phyloP scores from a whole-genome alignment of 2,888 invertebrate species.

The Lithophane leautieri region DNA sequence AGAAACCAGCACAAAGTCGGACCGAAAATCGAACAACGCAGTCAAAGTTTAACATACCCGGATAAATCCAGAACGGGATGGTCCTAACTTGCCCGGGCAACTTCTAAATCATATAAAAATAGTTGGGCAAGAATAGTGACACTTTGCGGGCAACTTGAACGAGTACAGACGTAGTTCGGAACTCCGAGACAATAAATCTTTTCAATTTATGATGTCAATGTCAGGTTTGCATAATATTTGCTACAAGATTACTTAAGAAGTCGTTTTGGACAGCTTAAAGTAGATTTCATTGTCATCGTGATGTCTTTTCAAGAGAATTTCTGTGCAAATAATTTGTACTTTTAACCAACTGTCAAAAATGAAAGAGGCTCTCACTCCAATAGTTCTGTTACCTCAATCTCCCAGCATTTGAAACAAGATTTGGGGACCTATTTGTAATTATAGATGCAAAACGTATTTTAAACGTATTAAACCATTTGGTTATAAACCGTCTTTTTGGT shows the following conservation, averaged over 20 bases:
- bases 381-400: too few relatives aligned
- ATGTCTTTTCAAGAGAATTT: neutral
- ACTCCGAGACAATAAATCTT: constrained; percentile 33
- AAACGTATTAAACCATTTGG: too few relatives aligned
- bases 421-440: too few relatives aligned
- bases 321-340: neutral
- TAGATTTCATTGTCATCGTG: neutral
- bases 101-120: constrained; percentile 69
- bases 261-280: neutral
- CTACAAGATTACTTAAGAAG: constrained; percentile 4
- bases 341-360: neutral
- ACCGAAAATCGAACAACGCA: constrained; percentile 56
- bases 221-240: constrained; percentile 32
- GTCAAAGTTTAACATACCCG: constrained; percentile 62
- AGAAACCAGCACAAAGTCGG: constrained; percentile 51
- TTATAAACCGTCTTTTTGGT: too few relatives aligned
- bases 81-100: constrained; percentile 50
- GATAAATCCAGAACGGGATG: constrained; percentile 51
- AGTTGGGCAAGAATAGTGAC: constrained; percentile 54
- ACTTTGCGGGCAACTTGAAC: constrained; percentile 45
- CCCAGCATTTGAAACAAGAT: neutral
- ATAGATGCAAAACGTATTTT: too few relatives aligned
- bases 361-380: neutral
- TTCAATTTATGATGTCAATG: constrained; percentile 40
- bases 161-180: constrained; percentile 30